Percentiles rank a stretch among this genome's conserved stretches.
Conservation (phyloP, 2,888 invertebrate species). For the Metallyticus violacea region DNA sequence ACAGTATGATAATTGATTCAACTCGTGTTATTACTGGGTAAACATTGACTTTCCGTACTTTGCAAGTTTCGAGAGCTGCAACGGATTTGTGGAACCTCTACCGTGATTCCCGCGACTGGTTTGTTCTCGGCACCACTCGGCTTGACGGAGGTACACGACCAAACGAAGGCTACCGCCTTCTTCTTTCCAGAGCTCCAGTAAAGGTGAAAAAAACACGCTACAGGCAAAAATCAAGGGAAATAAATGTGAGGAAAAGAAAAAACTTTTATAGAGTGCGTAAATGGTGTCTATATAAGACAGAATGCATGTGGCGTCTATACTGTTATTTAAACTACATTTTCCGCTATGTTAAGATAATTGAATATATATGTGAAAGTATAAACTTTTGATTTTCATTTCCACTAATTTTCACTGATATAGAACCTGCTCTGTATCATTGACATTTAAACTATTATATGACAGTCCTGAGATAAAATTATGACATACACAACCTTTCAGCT, state of each 20-base stretch:
- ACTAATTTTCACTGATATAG: too few relatives aligned
- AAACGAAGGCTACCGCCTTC: not conserved
- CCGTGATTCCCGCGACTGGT: not conserved
- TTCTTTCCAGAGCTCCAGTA: not conserved
- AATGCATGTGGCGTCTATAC: too few relatives aligned
- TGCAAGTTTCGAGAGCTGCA: not conserved
- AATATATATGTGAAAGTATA: too few relatives aligned
- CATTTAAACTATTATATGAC: too few relatives aligned
- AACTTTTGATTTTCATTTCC: too few relatives aligned
- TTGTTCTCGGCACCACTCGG: not conserved
- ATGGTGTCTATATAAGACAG: too few relatives aligned
- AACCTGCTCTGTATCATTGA: too few relatives aligned
- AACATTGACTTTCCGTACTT: not conserved
- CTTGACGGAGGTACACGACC: not conserved
- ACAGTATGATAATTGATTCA: not conserved
- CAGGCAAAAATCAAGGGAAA: not conserved
- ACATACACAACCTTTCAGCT: too few relatives aligned
- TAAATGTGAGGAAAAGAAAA: not conserved
- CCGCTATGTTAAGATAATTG: too few relatives aligned
- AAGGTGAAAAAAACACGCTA: not conserved
- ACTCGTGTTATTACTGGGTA: not conserved
- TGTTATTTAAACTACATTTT: too few relatives aligned
- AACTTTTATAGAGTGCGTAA: not conserved
- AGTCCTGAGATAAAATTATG: too few relatives aligned
- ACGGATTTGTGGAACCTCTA: not conserved